These are phyloP conservation scores for Probosciger aterrimus DNA, from an alignment of 2,113 vertebrate genomes.

Conservation along the genomic window DNA sequence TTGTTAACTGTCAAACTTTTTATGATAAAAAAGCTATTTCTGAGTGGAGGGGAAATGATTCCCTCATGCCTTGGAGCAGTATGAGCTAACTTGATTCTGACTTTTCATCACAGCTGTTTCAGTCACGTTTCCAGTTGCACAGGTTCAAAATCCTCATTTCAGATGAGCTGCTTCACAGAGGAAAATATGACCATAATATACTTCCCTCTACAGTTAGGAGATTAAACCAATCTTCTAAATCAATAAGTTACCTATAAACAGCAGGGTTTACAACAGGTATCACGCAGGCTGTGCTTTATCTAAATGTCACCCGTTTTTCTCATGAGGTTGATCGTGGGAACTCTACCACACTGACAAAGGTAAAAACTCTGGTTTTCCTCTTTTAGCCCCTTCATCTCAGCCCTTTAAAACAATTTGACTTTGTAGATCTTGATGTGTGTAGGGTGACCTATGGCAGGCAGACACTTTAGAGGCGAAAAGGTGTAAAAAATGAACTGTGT, in stretches of 20 bases:
- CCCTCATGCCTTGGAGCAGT: neutral
- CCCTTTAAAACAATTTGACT: neutral
- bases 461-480: neutral
- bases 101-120: neutral
- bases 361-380: neutral
- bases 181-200: neutral
- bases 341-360: neutral
- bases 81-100: neutral
- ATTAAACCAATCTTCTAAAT: neutral
- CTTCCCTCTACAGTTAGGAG: neutral
- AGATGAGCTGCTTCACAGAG: neutral
- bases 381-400: neutral
- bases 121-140: neutral
- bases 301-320: neutral
- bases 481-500: neutral
- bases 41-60: neutral
- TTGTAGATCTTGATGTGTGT: neutral
- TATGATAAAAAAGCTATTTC: neutral
- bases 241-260: slow-evolving; percentile 44
- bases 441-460: neutral
- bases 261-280: neutral
- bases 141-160: neutral
- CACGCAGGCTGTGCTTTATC: neutral
- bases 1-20: neutral
- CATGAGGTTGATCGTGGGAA: neutral